Base-by-base conservation (phyloP, 2,113 vertebrate species). In the Ascaphus truei region DNA sequence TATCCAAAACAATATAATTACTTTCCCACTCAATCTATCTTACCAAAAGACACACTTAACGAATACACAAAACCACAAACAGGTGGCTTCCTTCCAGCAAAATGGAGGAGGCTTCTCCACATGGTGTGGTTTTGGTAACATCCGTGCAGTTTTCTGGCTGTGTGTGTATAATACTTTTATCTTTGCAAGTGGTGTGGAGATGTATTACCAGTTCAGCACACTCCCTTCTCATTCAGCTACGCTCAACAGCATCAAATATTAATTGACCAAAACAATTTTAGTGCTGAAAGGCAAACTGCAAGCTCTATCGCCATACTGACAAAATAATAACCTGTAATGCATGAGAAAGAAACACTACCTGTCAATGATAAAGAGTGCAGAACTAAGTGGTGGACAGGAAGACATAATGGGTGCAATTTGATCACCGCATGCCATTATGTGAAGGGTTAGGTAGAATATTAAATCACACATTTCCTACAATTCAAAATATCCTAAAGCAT, bases 311-410 rank as follows among this genome's bases (percentile, higher is more conserved):
- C 23, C 39, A 37, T 41, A 26, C 50, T 45, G 20, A 33, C 29
- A 66, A 41, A 43, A 52, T 55, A 66, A 41, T 11, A n/a, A n/a
- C 12, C 33, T 63, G 16, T 22, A 51, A 50, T 23, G 30, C 30
- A 34, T 4, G 15, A 45, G 5, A 43, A 27, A 66, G 34, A 64
- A 55, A 43, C 50, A 41, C 63, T 51, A 66, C 55, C 63, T 66
- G 63, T 56, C 50, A 55, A 11, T 31, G 63, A 25, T 36, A 66
- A 23, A 30, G 22, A 26, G 36, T 43, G 34, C 25, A 36, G 50
- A 37, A 7, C 51, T 13, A 5, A 27, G 31, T 66, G 36, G 36
- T 50, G 53, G 30, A 65, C 33, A 65, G 5, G 20, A 6, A 22
- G 45, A 63, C 45, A 29, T 25, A n/a, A n/a, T n/a, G n/a, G n/a